Evolutionary conservation across 2,888 invertebrate species (phyloP).

Genomic region (Rutpela maculata): DNA sequence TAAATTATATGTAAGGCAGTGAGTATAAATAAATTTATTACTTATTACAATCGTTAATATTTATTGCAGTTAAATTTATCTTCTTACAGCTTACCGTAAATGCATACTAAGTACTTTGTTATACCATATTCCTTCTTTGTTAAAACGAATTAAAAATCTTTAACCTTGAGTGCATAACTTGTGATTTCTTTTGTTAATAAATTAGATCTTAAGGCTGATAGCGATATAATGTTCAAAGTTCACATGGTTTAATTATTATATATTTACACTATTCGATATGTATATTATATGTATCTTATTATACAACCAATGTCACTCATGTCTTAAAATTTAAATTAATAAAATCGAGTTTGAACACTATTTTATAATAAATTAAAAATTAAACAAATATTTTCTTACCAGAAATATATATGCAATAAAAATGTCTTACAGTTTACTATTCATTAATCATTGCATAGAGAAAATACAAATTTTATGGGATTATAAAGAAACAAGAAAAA

Average conservation of each 20-base stretch:
- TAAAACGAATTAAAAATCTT: slow-evolving; percentile 33
- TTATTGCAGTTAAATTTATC: slow-evolving; percentile 28
- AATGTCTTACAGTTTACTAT: neutral
- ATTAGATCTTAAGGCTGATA: slow-evolving; percentile 17
- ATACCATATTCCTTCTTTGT: slow-evolving; percentile 34
- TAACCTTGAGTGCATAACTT: slow-evolving; percentile 38
- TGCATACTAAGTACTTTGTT: slow-evolving; percentile 44
- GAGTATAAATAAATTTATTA: slow-evolving; percentile 13
- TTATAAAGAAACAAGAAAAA: too few species aligned
- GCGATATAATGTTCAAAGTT: slow-evolving; percentile 15
- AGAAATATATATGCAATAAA: slow-evolving; percentile 11
- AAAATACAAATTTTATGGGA: neutral
- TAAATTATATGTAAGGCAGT: neutral
- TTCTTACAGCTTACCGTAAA: neutral
- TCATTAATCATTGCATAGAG: neutral
- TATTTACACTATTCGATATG: slow-evolving; percentile 7
- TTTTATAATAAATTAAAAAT: slow-evolving; percentile 13
- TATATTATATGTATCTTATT: neutral
- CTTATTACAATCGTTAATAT: slow-evolving; percentile 14
- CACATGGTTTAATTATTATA: slow-evolving; percentile 9
- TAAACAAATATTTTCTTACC: neutral
- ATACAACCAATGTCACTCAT: slow-evolving; percentile 7
- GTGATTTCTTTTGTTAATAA: slow-evolving; percentile 40
- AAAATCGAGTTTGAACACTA: neutral
- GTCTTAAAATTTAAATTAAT: neutral